Evolutionary conservation across 1,140 invertebrate genomes (phyloP).

Genomic region (Heliconius melpomene): DNA sequence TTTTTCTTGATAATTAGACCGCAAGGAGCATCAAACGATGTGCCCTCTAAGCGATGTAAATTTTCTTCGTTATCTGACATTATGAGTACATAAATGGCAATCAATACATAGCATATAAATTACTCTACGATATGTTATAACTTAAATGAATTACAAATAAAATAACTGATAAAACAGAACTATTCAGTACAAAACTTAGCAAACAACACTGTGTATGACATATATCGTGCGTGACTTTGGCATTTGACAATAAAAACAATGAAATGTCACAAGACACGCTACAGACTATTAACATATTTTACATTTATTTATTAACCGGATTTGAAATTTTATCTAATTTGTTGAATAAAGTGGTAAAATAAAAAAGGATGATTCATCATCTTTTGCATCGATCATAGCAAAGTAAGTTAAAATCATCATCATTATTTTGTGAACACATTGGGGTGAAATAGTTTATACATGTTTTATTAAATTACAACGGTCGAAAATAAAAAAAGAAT

Average conservation of each 20-base stretch:
- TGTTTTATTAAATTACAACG: too few relatives aligned
- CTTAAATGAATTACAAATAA: not conserved
- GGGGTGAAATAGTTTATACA: too few relatives aligned
- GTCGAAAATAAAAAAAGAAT: too few relatives aligned
- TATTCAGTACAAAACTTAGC: not conserved
- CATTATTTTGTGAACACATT: too few relatives aligned
- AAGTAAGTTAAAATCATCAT: too few relatives aligned
- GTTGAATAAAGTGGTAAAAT: too few relatives aligned
- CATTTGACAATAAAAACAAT: constrained; percentile 14
- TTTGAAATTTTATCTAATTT: too few relatives aligned
- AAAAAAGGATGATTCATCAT: too few relatives aligned
- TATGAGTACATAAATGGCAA: not conserved
- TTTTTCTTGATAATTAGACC: constrained; percentile 93
- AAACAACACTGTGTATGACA: constrained; percentile 22
- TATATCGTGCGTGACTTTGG: constrained; percentile 16
- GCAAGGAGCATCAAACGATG: constrained; percentile 85
- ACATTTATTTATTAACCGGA: too few relatives aligned
- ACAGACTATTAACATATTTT: not conserved
- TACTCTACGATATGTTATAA: not conserved
- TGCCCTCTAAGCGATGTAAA: constrained; percentile 92
- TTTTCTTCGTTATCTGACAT: constrained; percentile 80
- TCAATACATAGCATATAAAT: not conserved
- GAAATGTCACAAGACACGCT: not conserved
- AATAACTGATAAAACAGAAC: not conserved
- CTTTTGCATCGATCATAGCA: too few relatives aligned